Evolutionary conservation across 2,113 vertebrate species (phyloP).

Genomic region (Regulus satrapa): DNA sequence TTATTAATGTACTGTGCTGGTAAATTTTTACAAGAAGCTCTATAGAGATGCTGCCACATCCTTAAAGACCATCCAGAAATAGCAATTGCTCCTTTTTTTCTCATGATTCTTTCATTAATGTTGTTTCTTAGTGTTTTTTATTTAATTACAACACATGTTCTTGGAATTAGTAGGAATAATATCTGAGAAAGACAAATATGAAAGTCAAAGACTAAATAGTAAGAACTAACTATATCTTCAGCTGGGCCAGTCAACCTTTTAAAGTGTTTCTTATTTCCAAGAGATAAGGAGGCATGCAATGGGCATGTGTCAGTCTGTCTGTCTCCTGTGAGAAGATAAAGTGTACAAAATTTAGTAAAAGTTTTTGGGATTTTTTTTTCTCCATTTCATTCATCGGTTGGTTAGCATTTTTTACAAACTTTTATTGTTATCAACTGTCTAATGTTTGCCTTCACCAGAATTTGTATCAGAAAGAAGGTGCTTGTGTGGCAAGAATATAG

Average conservation of each 20-base stretch:
- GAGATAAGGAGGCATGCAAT: not conserved
- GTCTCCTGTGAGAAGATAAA: not conserved
- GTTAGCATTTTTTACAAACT: not conserved
- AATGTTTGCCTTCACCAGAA: not conserved
- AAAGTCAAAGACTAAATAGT: not conserved
- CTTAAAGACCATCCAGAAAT: not conserved
- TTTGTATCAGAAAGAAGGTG: fast-evolving
- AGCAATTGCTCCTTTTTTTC: not conserved
- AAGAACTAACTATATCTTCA: not conserved
- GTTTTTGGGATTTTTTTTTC: not conserved
- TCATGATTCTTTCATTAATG: not conserved
- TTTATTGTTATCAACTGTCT: not conserved
- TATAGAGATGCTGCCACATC: fast-evolving
- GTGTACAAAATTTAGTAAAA: not conserved
- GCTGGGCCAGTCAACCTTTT: not conserved
- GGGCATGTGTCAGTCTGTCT: not conserved
- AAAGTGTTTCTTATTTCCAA: not conserved
- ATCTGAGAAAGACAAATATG: not conserved
- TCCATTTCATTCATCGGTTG: not conserved
- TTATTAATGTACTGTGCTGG: not conserved
- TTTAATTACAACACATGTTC: not conserved
- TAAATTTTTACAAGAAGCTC: not conserved
- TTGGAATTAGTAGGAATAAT: not conserved
- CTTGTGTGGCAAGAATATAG: not conserved
- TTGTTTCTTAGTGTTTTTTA: not conserved